These are phyloP conservation scores for Procavia capensis DNA, from an alignment of 2,113 vertebrate species.

Conservation along the genomic window DNA sequence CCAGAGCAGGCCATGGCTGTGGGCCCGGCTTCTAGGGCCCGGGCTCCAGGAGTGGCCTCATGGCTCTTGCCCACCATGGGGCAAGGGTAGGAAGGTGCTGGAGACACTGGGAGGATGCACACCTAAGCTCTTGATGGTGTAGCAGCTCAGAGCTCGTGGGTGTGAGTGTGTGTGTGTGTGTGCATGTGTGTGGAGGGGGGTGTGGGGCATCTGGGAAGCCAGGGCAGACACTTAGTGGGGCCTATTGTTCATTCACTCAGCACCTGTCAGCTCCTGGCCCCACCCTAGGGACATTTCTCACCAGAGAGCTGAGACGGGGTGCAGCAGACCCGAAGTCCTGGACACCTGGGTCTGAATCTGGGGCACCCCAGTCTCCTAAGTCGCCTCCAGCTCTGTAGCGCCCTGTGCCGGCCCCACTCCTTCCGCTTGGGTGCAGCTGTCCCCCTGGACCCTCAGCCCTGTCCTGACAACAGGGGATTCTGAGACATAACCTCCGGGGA, in stretches of 20 bases:
- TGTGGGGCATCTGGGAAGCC: too few relatives aligned
- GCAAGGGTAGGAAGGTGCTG: not conserved
- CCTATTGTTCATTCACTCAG: not conserved
- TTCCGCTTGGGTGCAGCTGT: not conserved
- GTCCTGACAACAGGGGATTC: not conserved
- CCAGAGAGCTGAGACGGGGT: not conserved
- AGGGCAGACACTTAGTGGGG: not conserved
- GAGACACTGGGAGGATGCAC: fast-evolving
- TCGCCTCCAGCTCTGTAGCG: not conserved
- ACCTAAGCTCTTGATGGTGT: not conserved
- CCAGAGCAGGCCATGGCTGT: not conserved
- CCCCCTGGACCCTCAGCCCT: not conserved
- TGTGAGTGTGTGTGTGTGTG: too few relatives aligned
- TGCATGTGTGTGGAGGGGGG: not conserved
- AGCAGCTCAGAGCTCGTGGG: not conserved
- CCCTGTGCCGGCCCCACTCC: too few relatives aligned
- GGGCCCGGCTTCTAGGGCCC: not conserved
- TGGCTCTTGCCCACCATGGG: not conserved
- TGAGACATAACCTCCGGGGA: not conserved
- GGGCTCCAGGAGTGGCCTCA: not conserved
- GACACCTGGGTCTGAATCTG: not conserved
- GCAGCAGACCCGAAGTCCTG: not conserved
- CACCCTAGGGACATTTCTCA: not conserved
- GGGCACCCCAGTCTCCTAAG: too few relatives aligned
- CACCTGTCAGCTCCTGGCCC: not conserved